Conservation (phyloP, 1,140 invertebrate species). For the Dysdera silvatica region DNA sequence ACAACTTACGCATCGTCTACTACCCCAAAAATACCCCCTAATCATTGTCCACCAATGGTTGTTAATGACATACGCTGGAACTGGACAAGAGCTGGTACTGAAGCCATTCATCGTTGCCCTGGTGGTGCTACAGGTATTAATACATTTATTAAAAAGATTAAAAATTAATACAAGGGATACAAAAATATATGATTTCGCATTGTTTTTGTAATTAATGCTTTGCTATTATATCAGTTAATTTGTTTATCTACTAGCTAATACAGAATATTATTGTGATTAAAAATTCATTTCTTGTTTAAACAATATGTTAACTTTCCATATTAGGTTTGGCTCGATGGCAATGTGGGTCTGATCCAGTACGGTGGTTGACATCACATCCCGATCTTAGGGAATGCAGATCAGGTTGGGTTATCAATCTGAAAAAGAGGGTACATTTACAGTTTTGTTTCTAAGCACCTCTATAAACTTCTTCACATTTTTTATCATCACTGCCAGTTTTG, state of each 20-base stretch:
- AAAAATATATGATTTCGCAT: background rate
- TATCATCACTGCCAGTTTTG: background rate
- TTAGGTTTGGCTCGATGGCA: conserved; percentile 39
- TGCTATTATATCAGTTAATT: background rate
- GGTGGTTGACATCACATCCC: conserved; percentile 66
- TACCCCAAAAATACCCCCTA: conserved; percentile 9
- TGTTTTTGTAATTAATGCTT: background rate
- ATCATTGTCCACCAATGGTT: conserved; percentile 57
- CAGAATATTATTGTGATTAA: background rate
- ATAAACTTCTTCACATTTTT: background rate
- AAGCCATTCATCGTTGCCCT: conserved; percentile 73
- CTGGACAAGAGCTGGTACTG: conserved; percentile 68
- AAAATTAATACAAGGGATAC: background rate
- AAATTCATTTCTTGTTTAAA: background rate
- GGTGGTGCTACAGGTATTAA: conserved; percentile 61
- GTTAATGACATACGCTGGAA: conserved; percentile 79
- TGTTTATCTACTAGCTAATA: background rate
- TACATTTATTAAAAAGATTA: background rate
- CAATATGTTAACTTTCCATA: background rate
- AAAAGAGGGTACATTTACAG: conserved; percentile 33
- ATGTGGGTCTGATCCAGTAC: conserved; percentile 40
- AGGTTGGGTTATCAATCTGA: conserved; percentile 72
- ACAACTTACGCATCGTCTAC: conserved; percentile 6
- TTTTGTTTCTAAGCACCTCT: background rate
- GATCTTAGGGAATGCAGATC: conserved; percentile 87